These are phyloP conservation scores for Gorsachius magnificus DNA, from an alignment of 2,797 vertebrate genomes.

Conservation along the genomic window DNA sequence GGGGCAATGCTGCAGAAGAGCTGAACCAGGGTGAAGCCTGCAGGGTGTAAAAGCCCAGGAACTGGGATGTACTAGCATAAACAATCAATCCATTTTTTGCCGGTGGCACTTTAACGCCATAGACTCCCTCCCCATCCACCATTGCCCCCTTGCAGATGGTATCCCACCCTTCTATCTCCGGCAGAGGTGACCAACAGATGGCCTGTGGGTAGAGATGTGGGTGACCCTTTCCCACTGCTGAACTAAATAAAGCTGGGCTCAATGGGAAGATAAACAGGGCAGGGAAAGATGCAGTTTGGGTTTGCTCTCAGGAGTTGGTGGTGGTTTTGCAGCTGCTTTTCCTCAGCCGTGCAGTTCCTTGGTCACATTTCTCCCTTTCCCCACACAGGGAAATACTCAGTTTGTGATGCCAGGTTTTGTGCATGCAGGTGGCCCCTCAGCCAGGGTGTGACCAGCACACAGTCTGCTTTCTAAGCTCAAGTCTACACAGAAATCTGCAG, in stretches of 20 bases:
- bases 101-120: not conserved
- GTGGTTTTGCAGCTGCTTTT: not conserved
- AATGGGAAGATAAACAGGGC: not conserved
- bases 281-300: not conserved
- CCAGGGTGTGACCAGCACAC: not conserved
- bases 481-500: not conserved
- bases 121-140: too few species aligned
- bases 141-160: not conserved
- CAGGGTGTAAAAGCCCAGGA: not conserved
- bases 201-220: not conserved
- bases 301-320: not conserved
- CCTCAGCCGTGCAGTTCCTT: not conserved
- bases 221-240: not conserved
- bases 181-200: not conserved
- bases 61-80: not conserved
- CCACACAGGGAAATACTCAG: accelerated
- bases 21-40: not conserved
- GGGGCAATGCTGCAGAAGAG: not conserved
- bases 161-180: not conserved
- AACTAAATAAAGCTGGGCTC: not conserved
- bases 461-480: not conserved
- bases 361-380: not conserved
- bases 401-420: not conserved
- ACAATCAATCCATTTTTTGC: not conserved
- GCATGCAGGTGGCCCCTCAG: not conserved